Evolutionary conservation across 1,140 invertebrate genomes (phyloP).

Genomic region (Drosophila varians): DNA sequence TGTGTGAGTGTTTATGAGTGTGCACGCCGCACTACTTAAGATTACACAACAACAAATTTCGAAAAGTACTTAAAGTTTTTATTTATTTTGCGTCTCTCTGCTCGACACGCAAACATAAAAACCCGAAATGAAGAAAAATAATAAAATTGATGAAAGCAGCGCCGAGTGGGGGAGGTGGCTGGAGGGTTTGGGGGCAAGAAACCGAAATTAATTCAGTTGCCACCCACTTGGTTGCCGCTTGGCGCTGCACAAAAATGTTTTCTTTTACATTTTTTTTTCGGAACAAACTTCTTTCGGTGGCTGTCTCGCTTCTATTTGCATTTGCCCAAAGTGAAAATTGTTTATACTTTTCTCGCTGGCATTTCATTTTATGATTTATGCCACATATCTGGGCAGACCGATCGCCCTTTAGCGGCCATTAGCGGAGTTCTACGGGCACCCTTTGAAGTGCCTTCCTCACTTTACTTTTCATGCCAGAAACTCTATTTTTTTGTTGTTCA

Average conservation of each 20-base stretch:
- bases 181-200: slow-evolving; percentile 1
- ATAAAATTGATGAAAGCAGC: slow-evolving; percentile 61
- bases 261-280: slow-evolving; percentile 59
- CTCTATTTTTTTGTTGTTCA: slow-evolving; percentile 1
- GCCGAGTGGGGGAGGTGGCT: slow-evolving; percentile 1
- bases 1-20: slow-evolving; percentile 63
- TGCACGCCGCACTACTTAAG: slow-evolving; percentile 77
- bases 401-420: slow-evolving; percentile 70
- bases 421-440: slow-evolving; percentile 24
- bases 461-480: background rate
- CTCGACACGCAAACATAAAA: slow-evolving; percentile 79
- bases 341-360: slow-evolving; percentile 33
- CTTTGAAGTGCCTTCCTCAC: slow-evolving; percentile 59
- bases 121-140: slow-evolving; percentile 37
- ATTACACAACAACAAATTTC: slow-evolving; percentile 80
- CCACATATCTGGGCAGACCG: slow-evolving; percentile 34
- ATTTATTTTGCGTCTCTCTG: slow-evolving; percentile 76
- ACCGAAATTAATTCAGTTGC: slow-evolving; percentile 77
- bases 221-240: slow-evolving; percentile 63
- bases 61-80: slow-evolving; percentile 82
- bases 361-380: slow-evolving; percentile 69
- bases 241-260: slow-evolving; percentile 69
- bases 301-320: slow-evolving; percentile 44
- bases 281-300: slow-evolving; percentile 30
- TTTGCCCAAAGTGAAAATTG: slow-evolving; percentile 47